Evolutionary conservation across 2,797 vertebrate species (phyloP).

Genomic region (Cyprinodon diabolis): DNA sequence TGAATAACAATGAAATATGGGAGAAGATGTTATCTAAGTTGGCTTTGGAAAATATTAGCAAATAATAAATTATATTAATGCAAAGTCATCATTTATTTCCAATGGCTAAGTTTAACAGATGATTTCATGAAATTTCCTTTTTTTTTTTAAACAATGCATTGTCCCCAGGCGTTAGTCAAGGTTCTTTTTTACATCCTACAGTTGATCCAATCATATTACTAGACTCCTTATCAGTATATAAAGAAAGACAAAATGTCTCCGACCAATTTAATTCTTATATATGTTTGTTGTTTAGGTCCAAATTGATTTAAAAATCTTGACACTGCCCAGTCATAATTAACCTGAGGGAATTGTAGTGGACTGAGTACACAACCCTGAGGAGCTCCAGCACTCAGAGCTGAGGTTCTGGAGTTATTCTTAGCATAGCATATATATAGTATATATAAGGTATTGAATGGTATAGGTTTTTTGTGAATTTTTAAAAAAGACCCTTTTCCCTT

Average conservation of each 20-base stretch:
- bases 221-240: background rate
- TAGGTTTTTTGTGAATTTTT: no score
- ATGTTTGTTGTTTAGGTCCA: background rate
- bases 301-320: background rate
- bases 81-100: no score
- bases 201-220: background rate
- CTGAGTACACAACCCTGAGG: slow-evolving; percentile 3
- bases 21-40: background rate
- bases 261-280: background rate
- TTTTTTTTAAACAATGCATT: no score
- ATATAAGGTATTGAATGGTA: no score
- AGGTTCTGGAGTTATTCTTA: background rate
- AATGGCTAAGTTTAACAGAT: no score
- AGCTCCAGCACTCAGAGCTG: background rate
- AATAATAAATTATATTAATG: no score
- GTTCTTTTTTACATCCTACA: background rate
- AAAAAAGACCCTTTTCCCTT: no score
- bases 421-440: no score
- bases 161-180: no score
- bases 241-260: no score
- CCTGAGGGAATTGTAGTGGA: background rate
- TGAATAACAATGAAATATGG: background rate
- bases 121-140: no score
- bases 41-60: no score
- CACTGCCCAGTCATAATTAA: background rate